phyloP scores from a whole-genome alignment of 1,140 invertebrate species.

The Popillia japonica region DNA sequence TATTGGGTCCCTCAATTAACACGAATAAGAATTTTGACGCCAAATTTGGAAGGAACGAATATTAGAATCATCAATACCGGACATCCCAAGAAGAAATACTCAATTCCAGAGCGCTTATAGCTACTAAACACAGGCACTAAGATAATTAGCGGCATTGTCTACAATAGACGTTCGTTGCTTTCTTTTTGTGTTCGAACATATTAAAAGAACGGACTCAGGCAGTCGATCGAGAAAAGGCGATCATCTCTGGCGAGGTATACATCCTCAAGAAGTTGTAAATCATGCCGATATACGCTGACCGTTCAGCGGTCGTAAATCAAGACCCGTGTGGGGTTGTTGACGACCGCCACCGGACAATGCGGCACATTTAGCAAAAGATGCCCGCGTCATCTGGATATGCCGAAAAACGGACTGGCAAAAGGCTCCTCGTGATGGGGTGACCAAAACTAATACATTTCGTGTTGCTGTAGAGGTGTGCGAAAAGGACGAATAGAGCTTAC shows the following conservation, averaged over 20 bases:
- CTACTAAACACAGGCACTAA: slow-evolving; percentile 18
- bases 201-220: not conserved
- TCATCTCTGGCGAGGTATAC: slow-evolving; percentile 30
- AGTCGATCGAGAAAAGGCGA: slow-evolving; percentile 26
- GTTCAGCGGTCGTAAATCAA: slow-evolving; percentile 48
- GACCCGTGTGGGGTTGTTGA: slow-evolving; percentile 47
- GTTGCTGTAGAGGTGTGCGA: not conserved
- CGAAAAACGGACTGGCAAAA: slow-evolving; percentile 19
- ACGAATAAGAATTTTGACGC: not conserved
- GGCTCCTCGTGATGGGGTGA: not conserved
- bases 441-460: slow-evolving; percentile 1
- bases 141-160: slow-evolving; percentile 31
- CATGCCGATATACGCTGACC: slow-evolving; percentile 43
- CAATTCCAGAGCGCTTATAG: not conserved
- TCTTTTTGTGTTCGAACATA: not conserved
- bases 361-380: slow-evolving; percentile 44
- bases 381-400: slow-evolving; percentile 35
- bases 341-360: slow-evolving; percentile 54
- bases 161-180: slow-evolving; percentile 16
- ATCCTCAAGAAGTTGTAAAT: slow-evolving; percentile 49
- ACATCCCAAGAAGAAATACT: not conserved
- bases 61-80: not conserved
- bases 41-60: not conserved
- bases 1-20: no score
- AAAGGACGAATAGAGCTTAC: not conserved